phyloP scores from a whole-genome alignment of 2,113 vertebrate genomes.

The Corvus hawaiiensis region DNA sequence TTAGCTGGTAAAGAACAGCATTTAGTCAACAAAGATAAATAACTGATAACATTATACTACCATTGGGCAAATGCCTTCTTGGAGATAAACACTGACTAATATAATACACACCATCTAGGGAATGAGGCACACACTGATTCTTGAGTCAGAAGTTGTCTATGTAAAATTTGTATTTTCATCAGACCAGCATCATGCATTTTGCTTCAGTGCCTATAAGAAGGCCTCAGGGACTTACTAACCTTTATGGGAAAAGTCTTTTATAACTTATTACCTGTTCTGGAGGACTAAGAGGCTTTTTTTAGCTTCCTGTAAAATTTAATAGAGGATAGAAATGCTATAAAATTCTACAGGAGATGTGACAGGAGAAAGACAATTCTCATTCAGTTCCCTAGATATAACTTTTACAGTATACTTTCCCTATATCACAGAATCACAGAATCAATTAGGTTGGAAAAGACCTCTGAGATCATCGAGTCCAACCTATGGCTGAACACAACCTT shows the following conservation, averaged over 20 bases:
- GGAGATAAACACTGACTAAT: neutral
- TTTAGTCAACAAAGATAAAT: neutral
- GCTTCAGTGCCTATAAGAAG: neutral
- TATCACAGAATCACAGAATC: neutral
- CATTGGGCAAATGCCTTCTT: neutral
- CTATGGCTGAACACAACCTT: accelerated
- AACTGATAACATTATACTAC: neutral
- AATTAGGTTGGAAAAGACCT: neutral
- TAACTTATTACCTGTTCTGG: neutral
- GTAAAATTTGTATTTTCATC: neutral
- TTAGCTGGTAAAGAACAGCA: neutral
- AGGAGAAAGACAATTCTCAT: neutral
- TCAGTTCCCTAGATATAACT: neutral
- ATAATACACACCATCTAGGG: neutral
- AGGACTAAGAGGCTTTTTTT: neutral
- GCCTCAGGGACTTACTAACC: neutral
- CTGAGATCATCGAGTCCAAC: neutral
- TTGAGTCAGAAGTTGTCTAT: neutral
- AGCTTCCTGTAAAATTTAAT: constrained; percentile 7
- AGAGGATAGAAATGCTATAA: neutral
- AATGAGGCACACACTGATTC: neutral
- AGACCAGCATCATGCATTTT: neutral
- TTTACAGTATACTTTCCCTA: neutral
- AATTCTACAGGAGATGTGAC: neutral
- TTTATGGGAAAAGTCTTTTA: neutral